These are phyloP conservation scores for Hyperoplus immaculatus DNA, from an alignment of 2,797 vertebrate species.

Conservation along the genomic window DNA sequence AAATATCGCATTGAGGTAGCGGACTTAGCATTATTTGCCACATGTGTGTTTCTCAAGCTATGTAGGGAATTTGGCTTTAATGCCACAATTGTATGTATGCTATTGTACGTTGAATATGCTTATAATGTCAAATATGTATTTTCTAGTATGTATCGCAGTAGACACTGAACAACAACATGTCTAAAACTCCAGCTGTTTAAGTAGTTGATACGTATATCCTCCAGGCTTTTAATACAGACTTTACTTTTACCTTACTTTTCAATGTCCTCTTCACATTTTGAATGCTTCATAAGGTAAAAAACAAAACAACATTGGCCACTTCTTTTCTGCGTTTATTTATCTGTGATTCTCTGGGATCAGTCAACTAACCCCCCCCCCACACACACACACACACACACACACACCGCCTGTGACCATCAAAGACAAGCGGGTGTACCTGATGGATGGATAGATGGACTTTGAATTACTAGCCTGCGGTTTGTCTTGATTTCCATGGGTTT, in stretches of 20 bases:
- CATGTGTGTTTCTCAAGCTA: too few relatives aligned
- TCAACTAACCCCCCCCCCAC: background rate
- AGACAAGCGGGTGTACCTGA: background rate
- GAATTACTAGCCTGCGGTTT: slow-evolving; percentile 3
- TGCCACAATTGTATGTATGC: too few relatives aligned
- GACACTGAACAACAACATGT: background rate
- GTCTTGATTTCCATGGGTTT: slow-evolving; percentile 15
- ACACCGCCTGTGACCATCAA: background rate
- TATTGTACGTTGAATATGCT: too few relatives aligned
- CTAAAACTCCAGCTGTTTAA: background rate
- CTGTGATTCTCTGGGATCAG: background rate
- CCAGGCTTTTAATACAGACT: background rate
- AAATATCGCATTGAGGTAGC: too few relatives aligned
- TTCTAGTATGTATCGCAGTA: too few relatives aligned
- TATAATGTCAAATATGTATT: too few relatives aligned
- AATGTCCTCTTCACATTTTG: background rate
- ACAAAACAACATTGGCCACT: background rate
- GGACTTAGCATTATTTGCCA: too few relatives aligned
- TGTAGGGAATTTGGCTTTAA: too few relatives aligned
- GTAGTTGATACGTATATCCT: background rate
- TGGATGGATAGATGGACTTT: slow-evolving; percentile 1
- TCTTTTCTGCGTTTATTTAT: background rate
- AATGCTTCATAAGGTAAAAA: background rate
- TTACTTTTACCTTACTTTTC: background rate
- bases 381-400: too few relatives aligned